phyloP scores from a whole-genome alignment of 2,113 vertebrate genomes.

The Microtus montanus region DNA sequence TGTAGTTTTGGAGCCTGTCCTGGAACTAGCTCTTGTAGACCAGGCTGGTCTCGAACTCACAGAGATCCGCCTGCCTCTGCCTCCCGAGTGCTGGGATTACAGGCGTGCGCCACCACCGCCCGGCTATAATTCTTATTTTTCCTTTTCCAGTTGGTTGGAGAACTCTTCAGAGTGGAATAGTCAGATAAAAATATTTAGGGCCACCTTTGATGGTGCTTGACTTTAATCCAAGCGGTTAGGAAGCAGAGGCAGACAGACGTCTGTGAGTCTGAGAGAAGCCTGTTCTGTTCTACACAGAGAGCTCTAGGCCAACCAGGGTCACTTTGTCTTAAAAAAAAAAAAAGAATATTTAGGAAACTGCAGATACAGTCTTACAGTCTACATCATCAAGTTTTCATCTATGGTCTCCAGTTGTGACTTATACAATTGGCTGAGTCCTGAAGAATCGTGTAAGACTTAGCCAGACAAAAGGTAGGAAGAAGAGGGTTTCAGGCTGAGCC shows the following conservation, averaged over 20 bases:
- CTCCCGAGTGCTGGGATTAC: no score
- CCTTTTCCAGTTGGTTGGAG: not conserved
- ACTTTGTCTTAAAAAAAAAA: not conserved
- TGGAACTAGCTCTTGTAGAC: no score
- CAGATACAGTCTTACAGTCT: not conserved
- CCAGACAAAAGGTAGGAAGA: not conserved
- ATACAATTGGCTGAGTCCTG: not conserved
- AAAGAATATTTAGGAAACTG: not conserved
- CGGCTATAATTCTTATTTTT: conserved; percentile 4
- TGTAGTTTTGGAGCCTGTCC: no score
- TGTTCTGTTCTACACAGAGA: not conserved
- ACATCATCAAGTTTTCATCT: conserved; percentile 22
- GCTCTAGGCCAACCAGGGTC: not conserved
- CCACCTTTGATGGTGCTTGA: not conserved
- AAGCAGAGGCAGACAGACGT: not conserved
- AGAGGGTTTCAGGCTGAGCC: not conserved
- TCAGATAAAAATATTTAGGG: conserved; percentile 8
- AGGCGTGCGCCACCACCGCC: no score
- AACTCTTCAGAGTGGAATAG: not conserved
- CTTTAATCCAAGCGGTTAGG: not conserved
- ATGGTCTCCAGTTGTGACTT: not conserved
- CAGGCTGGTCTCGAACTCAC: no score
- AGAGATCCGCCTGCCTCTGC: no score
- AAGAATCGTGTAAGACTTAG: conserved; percentile 5
- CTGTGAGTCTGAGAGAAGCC: not conserved